Evolutionary conservation across 2,113 vertebrate genomes (phyloP), one percentile per base, ranked within the genome.

Genomic region (Malurus alboscapulatus): DNA sequence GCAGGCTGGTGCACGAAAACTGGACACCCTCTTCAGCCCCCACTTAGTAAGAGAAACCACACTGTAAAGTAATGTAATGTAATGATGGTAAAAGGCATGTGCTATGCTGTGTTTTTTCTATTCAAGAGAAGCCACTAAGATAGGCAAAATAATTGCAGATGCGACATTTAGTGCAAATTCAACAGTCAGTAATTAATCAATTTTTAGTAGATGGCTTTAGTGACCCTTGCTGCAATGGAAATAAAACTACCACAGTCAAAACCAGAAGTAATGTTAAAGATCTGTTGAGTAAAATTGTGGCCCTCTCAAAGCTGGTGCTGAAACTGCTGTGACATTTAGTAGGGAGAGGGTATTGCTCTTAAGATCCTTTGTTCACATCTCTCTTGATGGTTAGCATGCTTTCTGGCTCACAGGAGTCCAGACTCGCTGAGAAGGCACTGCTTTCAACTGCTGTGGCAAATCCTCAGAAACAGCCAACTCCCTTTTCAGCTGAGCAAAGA

Each of bases 1-100:
- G 98, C 98, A 15, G 98, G 98, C 92, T 98, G 98, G 98, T 98
- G 98, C 85, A 94, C 96, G 18, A 98, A 98, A 96, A 98, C 98
- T 0, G 98, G 98, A 44, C 98, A 98, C 77, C 97, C 98, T 84
- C 98, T 98, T 85, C 98, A 98, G 80, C 98, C 98, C 24, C 98
- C 98, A 32, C 95, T 98, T 79, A 98, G 98, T 98, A 97, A 98
- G 98, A 95, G 38, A 93, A 63, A 84, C 26, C 50, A 8, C 40
- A 32, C 29, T 89, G 10, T 63, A 79, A 40, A 63, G 20, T 68
- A n/a, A 61, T 27, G 10, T 63, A 74, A 40, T 71, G 20, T 68
- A 34, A 61, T 25, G n/a, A 42, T 16, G 14, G 20, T 81, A 55
- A 77, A 85, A 89, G 61, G 7, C 44, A 13, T 12, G 0, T 75